Evolutionary conservation across 2,888 invertebrate species (phyloP), one percentile per base, ranked within the genome.

Genomic region (Geotrupes spiniger): DNA sequence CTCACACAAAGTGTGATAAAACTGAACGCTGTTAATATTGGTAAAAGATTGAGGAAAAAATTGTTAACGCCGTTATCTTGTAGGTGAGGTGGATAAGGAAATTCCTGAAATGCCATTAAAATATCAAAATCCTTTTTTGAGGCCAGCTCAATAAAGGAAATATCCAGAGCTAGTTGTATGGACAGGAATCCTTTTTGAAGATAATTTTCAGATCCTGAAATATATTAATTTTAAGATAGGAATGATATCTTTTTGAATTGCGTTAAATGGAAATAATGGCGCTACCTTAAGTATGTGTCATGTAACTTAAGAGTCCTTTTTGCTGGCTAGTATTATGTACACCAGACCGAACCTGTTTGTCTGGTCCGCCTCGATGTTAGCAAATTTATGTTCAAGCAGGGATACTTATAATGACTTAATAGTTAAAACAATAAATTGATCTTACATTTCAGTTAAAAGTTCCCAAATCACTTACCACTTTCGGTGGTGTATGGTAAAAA

Each of bases 151-250:
- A 83, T 72, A 60, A 75, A 84, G 15, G 77, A 74, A 1, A 74
- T 74, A 63, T 85, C 84, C 26, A 85, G 68, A 0, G 81, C 76
- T 70, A 78, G 74, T 64, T 85, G 84, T 0, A 85, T 58, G 1
- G 73, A 69, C 57, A 83, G 69, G 59, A 84, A 83, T 14, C 65
- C 67, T 68, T 76, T 76, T 51, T 59, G 66, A 52, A 72, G 70
- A 61, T 77, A 77, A 31, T 68, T 69, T 50, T 73, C 70, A n/a
- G 70, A 67, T 47, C 68, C 76, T 76, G 53, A 15, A 61, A 52
- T 38, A 21, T 4, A 21, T n/a, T n/a, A n/a, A n/a, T n/a, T n/a
- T n/a, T n/a, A n/a, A n/a, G n/a, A n/a, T n/a, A n/a, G n/a, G n/a
- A n/a, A n/a, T n/a, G n/a, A n/a, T n/a, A n/a, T n/a, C n/a, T n/a